Evolutionary conservation across 2,888 invertebrate species (phyloP).

Genomic region (Campoplex nolae): DNA sequence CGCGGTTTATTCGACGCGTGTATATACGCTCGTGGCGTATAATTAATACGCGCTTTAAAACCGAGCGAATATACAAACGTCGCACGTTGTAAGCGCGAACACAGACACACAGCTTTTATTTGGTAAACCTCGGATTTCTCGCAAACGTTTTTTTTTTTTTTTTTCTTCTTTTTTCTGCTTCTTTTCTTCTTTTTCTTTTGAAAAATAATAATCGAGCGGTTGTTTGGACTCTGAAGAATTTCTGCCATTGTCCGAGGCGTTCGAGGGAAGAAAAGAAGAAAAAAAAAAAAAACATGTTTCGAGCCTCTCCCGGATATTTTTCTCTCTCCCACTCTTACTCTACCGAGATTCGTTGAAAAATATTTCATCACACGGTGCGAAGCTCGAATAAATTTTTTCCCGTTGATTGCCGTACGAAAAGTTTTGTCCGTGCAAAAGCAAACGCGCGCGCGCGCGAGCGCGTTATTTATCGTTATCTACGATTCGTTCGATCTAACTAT

Average conservation of each 20-base stretch:
- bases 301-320: conserved; percentile 37
- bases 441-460: background rate
- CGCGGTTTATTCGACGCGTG: conserved; percentile 26
- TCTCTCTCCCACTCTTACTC: conserved; percentile 4
- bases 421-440: conserved; percentile 38
- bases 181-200: conserved; percentile 28
- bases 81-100: conserved; percentile 1
- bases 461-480: conserved; percentile 55
- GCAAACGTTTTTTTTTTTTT: conserved; percentile 33
- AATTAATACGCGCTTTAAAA: conserved; percentile 59
- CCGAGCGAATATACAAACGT: conserved; percentile 29
- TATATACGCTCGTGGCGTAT: conserved; percentile 25
- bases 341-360: conserved; percentile 24
- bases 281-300: conserved; percentile 11
- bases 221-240: conserved; percentile 81
- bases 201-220: conserved; percentile 72
- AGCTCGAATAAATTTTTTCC: conserved; percentile 48
- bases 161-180: conserved; percentile 13
- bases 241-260: conserved; percentile 78
- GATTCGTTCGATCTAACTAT: conserved; percentile 36
- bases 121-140: conserved; percentile 65
- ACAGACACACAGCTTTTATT: conserved; percentile 40
- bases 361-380: conserved; percentile 40
- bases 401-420: conserved; percentile 59
- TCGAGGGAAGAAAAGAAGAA: conserved; percentile 25